These are phyloP conservation scores for Nesidiocoris tenuis DNA, from an alignment of 2,888 invertebrate species.

Conservation along the genomic window DNA sequence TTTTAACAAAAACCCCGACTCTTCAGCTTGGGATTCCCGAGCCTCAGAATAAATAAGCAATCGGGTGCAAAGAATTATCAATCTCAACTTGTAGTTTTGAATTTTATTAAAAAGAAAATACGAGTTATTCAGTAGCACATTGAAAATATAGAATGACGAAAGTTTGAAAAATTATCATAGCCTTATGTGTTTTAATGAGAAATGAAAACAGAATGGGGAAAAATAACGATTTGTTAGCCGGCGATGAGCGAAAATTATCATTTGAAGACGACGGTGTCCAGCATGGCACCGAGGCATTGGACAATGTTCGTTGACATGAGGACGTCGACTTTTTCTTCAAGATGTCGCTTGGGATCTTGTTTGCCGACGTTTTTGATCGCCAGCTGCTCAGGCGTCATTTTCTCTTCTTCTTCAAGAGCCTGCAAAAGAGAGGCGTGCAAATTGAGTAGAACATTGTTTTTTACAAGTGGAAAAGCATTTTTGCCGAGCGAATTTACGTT, in stretches of 20 bases:
- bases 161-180: too few species aligned
- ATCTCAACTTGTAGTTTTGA: too few species aligned
- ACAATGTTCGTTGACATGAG: slow-evolving; percentile 97
- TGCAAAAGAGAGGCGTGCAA: background rate
- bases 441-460: too few species aligned
- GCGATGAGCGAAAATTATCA: slow-evolving; percentile 55
- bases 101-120: too few species aligned
- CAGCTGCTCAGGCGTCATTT: slow-evolving; percentile 98
- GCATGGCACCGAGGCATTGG: slow-evolving; percentile 95
- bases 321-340: slow-evolving; percentile 96
- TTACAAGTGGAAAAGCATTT: background rate
- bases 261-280: slow-evolving; percentile 89
- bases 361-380: slow-evolving; percentile 99
- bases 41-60: too few species aligned
- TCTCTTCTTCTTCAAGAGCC: slow-evolving; percentile 97
- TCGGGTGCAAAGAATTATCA: too few species aligned
- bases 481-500: too few species aligned
- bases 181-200: too few species aligned
- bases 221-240: background rate
- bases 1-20: too few species aligned
- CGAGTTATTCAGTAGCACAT: too few species aligned
- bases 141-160: too few species aligned
- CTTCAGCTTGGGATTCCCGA: too few species aligned
- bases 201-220: background rate
- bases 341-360: slow-evolving; percentile 97